Evolutionary conservation across 2,113 vertebrate species (phyloP).

Genomic region (Catharus minimus): DNA sequence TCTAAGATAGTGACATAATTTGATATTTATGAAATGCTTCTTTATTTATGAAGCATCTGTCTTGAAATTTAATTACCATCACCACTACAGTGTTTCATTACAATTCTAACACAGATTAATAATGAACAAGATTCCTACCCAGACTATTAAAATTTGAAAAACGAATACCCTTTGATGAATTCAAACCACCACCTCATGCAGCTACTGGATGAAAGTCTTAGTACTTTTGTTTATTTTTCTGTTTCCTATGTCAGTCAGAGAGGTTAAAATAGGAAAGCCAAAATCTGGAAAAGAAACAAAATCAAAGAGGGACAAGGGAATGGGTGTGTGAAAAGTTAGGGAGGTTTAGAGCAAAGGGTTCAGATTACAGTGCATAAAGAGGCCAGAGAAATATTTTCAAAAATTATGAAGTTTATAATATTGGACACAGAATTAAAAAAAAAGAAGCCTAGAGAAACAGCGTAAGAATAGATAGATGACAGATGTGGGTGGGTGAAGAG

Average conservation of each 20-base stretch:
- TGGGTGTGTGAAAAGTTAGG: constrained; percentile 52
- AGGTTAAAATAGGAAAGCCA: constrained; percentile 13
- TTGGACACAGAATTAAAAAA: constrained; percentile 48
- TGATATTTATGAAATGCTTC: constrained; percentile 64
- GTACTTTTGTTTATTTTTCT: constrained; percentile 9
- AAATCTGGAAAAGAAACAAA: constrained; percentile 23
- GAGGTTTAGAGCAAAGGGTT: constrained; percentile 43
- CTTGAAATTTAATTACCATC: constrained; percentile 14
- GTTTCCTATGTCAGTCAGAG: constrained; percentile 19
- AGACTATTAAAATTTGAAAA: constrained; percentile 57
- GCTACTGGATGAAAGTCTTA: constrained; percentile 47
- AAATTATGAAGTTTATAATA: constrained; percentile 49
- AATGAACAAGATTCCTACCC: constrained; percentile 43
- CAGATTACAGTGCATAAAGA: constrained; percentile 49
- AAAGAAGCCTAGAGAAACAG: neutral
- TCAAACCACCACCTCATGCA: constrained; percentile 13
- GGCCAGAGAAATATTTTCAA: constrained; percentile 24
- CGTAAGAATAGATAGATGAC: constrained; percentile 47
- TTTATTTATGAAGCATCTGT: constrained; percentile 56
- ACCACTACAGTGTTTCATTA: constrained; percentile 31
- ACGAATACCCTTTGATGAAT: constrained; percentile 11
- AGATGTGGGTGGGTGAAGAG: constrained; percentile 57
- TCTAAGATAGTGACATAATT: constrained; percentile 36
- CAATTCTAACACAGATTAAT: constrained; percentile 48
- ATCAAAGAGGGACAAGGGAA: constrained; percentile 28